A percentile compares a stretch with the other conserved stretches of the same genome.
Conservation (phyloP, 2,797 vertebrate genomes). For the Pelobates cultripes region DNA sequence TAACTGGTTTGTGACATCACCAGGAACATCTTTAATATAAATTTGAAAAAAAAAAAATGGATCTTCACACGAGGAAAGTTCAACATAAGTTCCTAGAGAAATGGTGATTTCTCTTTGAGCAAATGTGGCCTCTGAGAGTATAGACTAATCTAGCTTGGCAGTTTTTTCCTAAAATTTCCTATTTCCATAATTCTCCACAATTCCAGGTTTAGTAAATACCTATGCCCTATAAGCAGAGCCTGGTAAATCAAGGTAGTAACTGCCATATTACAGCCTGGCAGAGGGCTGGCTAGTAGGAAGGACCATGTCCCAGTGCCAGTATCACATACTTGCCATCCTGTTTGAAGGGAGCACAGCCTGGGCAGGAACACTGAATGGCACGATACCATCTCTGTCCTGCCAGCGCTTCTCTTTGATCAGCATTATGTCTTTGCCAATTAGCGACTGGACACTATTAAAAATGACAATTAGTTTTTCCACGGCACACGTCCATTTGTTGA, state of each 20-base stretch:
- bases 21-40: too few relatives aligned
- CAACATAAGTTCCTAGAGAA: too few relatives aligned
- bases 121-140: too few relatives aligned
- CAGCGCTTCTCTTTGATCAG: constrained; percentile 39
- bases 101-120: too few relatives aligned
- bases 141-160: too few relatives aligned
- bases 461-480: constrained; percentile 45
- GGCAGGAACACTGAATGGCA: constrained; percentile 29
- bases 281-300: background rate
- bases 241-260: background rate
- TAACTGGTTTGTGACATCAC: too few relatives aligned
- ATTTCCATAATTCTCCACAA: too few relatives aligned
- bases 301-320: constrained; percentile 11
- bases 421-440: constrained; percentile 40
- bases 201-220: too few relatives aligned
- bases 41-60: too few relatives aligned
- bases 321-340: constrained; percentile 27
- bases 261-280: background rate
- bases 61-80: too few relatives aligned
- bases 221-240: background rate
- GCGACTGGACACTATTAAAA: constrained; percentile 45
- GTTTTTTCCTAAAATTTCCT: too few relatives aligned
- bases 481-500: constrained; percentile 44
- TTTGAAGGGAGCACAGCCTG: constrained; percentile 27
- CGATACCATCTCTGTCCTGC: constrained; percentile 7